Conservation (phyloP, 2,797 vertebrate genomes). For the Champsocephalus gunnari region DNA sequence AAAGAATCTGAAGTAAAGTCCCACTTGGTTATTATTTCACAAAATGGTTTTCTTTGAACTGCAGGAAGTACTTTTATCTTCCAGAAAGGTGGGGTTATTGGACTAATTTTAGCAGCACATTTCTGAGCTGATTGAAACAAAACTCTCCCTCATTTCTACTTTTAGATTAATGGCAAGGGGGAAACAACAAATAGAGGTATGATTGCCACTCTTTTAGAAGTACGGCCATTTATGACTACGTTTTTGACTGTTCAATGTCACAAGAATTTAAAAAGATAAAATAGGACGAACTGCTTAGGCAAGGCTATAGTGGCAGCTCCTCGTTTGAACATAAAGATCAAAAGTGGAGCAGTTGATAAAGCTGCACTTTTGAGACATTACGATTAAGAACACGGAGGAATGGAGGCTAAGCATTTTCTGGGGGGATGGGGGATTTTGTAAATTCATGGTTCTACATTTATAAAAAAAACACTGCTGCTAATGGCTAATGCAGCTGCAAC, state of each 20-base stretch:
- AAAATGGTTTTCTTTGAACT: constrained; percentile 1
- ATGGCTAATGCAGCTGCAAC: constrained; percentile 34
- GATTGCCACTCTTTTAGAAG: not conserved
- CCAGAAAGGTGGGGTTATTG: not conserved
- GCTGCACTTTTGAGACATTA: not conserved
- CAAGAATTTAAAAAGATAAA: not conserved
- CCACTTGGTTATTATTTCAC: not conserved
- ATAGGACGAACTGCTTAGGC: too few relatives aligned
- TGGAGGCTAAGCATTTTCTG: too few relatives aligned
- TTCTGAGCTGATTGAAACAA: not conserved
- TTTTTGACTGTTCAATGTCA: not conserved
- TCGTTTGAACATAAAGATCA: too few relatives aligned
- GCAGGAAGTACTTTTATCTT: not conserved
- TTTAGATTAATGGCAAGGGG: not conserved
- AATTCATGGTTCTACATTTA: constrained; percentile 2
- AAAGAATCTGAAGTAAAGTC: not conserved
- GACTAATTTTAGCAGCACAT: not conserved
- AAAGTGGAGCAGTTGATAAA: not conserved
- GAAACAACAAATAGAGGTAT: not conserved
- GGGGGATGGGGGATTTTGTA: too few relatives aligned
- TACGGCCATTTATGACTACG: not conserved
- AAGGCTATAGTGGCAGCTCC: not conserved
- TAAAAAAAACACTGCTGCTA: constrained; percentile 10
- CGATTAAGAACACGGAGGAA: not conserved
- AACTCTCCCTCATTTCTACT: not conserved